Percentiles rank a stretch among this genome's conserved stretches.
phyloP scores from a whole-genome alignment of 2,888 invertebrate species.

The Agapostemon virescens region DNA sequence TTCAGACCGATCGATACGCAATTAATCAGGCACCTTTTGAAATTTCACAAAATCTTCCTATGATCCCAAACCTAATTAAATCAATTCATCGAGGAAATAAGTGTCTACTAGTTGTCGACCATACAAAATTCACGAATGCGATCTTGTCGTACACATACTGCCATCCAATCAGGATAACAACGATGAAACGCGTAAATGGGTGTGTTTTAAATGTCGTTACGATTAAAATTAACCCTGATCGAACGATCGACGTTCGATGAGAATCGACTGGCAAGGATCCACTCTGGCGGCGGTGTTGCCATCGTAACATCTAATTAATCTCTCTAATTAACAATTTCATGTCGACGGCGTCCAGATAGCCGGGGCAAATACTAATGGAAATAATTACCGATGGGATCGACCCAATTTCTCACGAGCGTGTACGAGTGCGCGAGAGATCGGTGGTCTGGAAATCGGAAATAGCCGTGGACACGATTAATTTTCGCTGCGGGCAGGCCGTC shows the following conservation, averaged over 20 bases:
- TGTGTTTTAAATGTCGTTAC: background rate
- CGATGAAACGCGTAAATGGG: background rate
- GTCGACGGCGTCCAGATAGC: conserved; percentile 15
- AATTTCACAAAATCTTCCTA: background rate
- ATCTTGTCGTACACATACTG: background rate
- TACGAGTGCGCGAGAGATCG: conserved; percentile 25
- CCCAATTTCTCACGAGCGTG: conserved; percentile 45
- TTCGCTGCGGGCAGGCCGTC: conserved; percentile 30
- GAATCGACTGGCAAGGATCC: background rate
- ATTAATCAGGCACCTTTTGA: too few relatives aligned
- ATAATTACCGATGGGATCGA: conserved; percentile 53
- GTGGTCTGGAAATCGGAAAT: conserved; percentile 51
- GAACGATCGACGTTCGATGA: background rate
- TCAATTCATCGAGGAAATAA: background rate
- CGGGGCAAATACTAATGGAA: conserved; percentile 40
- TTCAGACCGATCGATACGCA: too few relatives aligned
- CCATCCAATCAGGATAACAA: background rate
- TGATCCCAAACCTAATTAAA: background rate
- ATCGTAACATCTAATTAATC: conserved; percentile 32
- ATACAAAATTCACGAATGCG: background rate
- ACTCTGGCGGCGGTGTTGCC: background rate
- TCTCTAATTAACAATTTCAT: conserved; percentile 34
- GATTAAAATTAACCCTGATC: background rate
- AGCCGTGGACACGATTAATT: conserved; percentile 59
- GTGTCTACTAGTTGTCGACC: background rate